Percentiles rank a stretch among this genome's conserved stretches.
These are phyloP conservation scores for Oreochromis niloticus DNA, from an alignment of 2,113 vertebrate genomes.

Conservation along the genomic window DNA sequence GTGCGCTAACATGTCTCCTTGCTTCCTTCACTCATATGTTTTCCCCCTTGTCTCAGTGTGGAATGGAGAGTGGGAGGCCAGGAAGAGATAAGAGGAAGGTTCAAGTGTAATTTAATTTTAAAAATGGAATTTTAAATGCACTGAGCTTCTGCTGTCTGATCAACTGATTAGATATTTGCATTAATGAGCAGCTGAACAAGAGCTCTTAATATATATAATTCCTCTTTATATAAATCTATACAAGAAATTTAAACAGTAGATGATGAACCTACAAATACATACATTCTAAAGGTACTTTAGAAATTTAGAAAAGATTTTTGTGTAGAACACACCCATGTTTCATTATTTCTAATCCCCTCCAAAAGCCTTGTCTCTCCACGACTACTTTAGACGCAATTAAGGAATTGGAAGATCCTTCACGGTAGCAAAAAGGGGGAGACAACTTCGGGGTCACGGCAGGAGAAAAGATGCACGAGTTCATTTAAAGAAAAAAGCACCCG, in stretches of 20 bases:
- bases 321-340: neutral
- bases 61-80: neutral
- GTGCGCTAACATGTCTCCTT: neutral
- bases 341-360: neutral
- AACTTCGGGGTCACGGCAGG: neutral
- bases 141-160: neutral
- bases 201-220: neutral
- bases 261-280: neutral
- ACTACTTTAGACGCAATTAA: neutral
- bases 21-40: neutral
- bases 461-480: neutral
- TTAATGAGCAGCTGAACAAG: neutral
- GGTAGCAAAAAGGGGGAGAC: neutral
- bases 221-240: neutral
- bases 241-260: neutral
- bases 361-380: neutral
- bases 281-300: neutral
- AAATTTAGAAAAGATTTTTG: neutral
- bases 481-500: neutral
- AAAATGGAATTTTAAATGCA: neutral
- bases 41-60: neutral
- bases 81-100: neutral
- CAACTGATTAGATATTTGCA: neutral
- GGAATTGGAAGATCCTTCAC: neutral
- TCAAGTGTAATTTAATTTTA: neutral